phyloP scores from a whole-genome alignment of 1,140 invertebrate species.

The Drosophila leontia region DNA sequence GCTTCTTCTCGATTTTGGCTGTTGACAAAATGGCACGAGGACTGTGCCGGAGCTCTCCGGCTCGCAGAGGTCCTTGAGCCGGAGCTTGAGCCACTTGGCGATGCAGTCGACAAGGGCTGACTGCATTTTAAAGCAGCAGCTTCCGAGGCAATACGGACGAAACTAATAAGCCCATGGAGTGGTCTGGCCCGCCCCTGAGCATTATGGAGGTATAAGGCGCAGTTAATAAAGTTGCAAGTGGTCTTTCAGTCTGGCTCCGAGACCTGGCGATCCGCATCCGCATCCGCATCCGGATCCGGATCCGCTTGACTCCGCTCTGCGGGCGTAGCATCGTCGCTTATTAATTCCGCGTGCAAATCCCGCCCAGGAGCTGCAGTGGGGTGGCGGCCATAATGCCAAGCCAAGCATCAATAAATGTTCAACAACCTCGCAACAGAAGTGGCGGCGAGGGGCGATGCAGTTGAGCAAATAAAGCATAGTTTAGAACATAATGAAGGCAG shows the following conservation, averaged over 20 bases:
- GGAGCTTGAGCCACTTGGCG: constrained; percentile 54
- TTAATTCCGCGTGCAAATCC: constrained; percentile 70
- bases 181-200: constrained; percentile 30
- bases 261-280: constrained; percentile 7
- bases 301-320: constrained; percentile 17
- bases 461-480: constrained; percentile 74
- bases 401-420: constrained; percentile 82
- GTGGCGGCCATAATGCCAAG: constrained; percentile 50
- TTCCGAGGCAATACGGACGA: constrained; percentile 43
- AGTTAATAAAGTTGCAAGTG: constrained; percentile 79
- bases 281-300: background rate
- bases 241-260: constrained; percentile 29
- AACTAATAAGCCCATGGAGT: constrained; percentile 76
- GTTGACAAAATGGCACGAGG: constrained; percentile 45
- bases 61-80: constrained; percentile 28
- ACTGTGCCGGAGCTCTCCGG: background rate
- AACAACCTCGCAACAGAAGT: constrained; percentile 53
- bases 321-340: constrained; percentile 57
- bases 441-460: constrained; percentile 12
- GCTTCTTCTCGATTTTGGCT: constrained; percentile 41
- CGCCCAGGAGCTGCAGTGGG: constrained; percentile 5
- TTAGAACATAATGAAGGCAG: constrained; percentile 80
- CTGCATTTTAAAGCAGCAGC: constrained; percentile 64
- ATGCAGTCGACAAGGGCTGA: constrained; percentile 68
- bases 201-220: constrained; percentile 72